A percentile compares a stretch with the other conserved stretches of the same genome.
These are phyloP conservation scores for Diadema setosum DNA, from an alignment of 35 echinoderm and acorn worm genomes.

Conservation along the genomic window DNA sequence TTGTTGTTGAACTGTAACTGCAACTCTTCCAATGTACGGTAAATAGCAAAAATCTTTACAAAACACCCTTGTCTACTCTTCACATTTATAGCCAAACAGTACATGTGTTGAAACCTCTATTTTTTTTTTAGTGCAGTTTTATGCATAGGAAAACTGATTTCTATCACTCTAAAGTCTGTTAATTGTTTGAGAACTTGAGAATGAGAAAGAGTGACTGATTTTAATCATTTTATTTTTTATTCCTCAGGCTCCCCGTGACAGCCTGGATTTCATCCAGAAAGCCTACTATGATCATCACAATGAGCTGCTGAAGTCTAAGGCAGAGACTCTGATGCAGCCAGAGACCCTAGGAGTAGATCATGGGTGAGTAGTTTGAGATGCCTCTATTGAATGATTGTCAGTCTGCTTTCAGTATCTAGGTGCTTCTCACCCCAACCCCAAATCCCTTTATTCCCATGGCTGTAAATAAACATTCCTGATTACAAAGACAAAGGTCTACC, in stretches of 20 bases:
- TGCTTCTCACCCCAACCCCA: no score
- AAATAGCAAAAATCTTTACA: background rate
- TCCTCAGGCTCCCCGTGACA: conserved; percentile 84
- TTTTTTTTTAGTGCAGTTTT: background rate
- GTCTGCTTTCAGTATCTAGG: background rate
- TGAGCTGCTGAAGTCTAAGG: conserved; percentile 58
- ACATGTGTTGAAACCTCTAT: background rate
- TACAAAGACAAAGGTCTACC: no score
- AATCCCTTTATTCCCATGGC: background rate
- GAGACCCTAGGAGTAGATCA: conserved; percentile 83
- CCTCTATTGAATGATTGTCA: background rate
- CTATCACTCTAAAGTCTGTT: background rate
- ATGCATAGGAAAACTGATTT: background rate
- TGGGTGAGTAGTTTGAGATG: conserved; percentile 59
- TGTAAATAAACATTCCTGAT: background rate
- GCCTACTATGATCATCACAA: conserved; percentile 90
- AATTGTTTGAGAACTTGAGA: background rate
- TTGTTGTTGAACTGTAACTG: background rate
- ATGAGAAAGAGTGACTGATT: background rate
- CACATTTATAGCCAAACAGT: background rate
- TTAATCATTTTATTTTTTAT: background rate
- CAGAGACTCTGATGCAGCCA: conserved; percentile 81
- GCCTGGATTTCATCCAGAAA: conserved; percentile 93
- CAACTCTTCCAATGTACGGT: background rate
- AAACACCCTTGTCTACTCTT: background rate